These are phyloP conservation scores for Furnarius figulus DNA, from an alignment of 2,113 vertebrate genomes.

Conservation along the genomic window DNA sequence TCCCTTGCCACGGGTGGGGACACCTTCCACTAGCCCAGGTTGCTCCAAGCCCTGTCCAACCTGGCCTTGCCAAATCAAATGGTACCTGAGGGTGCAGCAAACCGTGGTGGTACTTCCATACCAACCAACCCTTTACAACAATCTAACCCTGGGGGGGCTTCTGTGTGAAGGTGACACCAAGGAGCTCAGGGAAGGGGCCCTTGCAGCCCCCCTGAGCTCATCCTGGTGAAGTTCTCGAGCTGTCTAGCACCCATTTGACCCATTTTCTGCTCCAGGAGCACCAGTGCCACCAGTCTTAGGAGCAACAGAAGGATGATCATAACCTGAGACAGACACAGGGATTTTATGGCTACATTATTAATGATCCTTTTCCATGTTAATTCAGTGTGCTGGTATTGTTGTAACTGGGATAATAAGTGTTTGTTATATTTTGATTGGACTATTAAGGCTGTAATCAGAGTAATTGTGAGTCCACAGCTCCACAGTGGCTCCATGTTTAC, in stretches of 20 bases:
- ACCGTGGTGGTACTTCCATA: background rate
- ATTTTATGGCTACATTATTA: background rate
- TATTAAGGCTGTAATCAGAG: background rate
- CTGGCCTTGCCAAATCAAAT: background rate
- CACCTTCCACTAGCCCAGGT: background rate
- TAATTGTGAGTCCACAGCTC: background rate
- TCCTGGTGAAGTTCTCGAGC: background rate
- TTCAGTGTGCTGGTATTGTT: background rate
- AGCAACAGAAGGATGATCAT: background rate
- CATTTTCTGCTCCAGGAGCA: background rate
- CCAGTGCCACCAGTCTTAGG: background rate
- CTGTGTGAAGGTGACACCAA: background rate
- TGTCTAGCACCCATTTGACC: fast-evolving
- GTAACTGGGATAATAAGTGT: background rate
- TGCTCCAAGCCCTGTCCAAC: background rate
- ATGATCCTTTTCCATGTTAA: background rate
- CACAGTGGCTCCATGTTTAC: background rate
- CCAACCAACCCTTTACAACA: too few relatives aligned
- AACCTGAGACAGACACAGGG: background rate
- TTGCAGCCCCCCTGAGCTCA: background rate
- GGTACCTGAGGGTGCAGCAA: background rate
- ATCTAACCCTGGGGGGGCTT: background rate
- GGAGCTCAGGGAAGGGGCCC: background rate
- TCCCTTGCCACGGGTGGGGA: background rate
- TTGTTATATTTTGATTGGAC: background rate